A percentile compares a stretch with the other conserved stretches of the same genome.
Conservation (phyloP, 2,113 vertebrate species). For the Mormoops blainvillei region DNA sequence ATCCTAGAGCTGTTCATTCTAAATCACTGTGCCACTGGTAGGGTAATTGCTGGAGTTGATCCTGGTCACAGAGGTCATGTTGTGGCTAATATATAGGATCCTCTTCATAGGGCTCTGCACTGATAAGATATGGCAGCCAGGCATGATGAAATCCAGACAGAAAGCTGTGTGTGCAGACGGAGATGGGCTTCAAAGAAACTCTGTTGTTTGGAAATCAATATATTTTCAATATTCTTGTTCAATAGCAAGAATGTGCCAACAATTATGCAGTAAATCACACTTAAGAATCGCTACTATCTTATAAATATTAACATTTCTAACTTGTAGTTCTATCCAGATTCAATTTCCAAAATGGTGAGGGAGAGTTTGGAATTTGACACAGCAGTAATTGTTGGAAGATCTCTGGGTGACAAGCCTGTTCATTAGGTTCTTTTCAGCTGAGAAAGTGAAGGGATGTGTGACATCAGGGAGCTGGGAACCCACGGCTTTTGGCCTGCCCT, state of each 20-base stretch:
- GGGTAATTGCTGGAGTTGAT: slow-evolving; percentile 19
- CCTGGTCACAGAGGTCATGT: slow-evolving; percentile 27
- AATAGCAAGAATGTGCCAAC: not conserved
- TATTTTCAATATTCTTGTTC: not conserved
- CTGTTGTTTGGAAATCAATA: not conserved
- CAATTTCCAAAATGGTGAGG: not conserved
- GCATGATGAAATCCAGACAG: slow-evolving; percentile 32
- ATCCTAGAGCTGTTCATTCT: slow-evolving; percentile 9
- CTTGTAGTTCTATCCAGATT: not conserved
- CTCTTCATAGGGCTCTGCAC: not conserved
- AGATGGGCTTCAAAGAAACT: not conserved
- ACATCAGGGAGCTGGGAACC: not conserved
- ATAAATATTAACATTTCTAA: not conserved
- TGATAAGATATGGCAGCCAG: slow-evolving; percentile 50
- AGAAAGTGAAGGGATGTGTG: not conserved
- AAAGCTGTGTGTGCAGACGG: not conserved
- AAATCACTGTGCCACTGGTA: slow-evolving; percentile 40
- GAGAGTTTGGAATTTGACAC: not conserved
- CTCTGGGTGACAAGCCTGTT: not conserved
- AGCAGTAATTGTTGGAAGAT: not conserved
- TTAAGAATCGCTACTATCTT: not conserved
- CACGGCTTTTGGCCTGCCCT: not conserved
- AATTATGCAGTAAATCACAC: not conserved
- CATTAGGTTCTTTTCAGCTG: not conserved
- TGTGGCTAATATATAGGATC: slow-evolving; percentile 36